Conservation (phyloP, 2,797 vertebrate genomes). For the Micrastur ruficollis region DNA sequence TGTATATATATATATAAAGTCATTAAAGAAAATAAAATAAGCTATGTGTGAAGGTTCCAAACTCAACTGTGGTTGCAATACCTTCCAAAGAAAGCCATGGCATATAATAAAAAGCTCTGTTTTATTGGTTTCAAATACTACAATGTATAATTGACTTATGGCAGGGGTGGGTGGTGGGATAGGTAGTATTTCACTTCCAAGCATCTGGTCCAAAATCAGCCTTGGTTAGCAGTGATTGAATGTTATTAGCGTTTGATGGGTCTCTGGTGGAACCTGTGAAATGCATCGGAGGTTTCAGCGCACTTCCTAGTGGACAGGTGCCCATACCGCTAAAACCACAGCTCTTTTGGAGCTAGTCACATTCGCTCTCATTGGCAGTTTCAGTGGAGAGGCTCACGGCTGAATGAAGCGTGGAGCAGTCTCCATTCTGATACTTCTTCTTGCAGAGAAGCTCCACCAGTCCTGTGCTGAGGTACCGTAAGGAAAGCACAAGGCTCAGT, state of each 20-base stretch:
- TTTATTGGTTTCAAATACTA: conserved; percentile 35
- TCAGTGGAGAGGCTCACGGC: neutral
- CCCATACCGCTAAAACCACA: conserved; percentile 63
- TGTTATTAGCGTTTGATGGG: conserved; percentile 36
- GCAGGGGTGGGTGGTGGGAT: neutral
- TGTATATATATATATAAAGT: neutral
- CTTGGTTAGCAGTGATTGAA: conserved; percentile 44
- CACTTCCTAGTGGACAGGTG: conserved; percentile 54
- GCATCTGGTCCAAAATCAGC: conserved; percentile 47
- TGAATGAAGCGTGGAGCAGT: neutral
- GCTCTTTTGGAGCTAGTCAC: neutral
- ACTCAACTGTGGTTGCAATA: conserved; percentile 16
- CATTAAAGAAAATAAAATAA: conserved; percentile 21
- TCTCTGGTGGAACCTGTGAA: conserved; percentile 49
- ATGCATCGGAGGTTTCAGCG: neutral
- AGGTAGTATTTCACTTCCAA: conserved; percentile 28
- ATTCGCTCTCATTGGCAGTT: neutral
- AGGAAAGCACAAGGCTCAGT: neutral
- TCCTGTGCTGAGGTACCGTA: neutral
- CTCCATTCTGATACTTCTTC: neutral
- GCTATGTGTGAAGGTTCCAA: neutral
- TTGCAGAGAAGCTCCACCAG: neutral
- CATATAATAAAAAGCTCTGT: conserved; percentile 1
- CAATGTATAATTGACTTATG: conserved; percentile 14
- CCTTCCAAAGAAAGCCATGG: conserved; percentile 40